Percentiles rank a stretch among this genome's conserved stretches.
Conservation (phyloP, 2,888 invertebrate species). For the Callyntrura sp. region DNA sequence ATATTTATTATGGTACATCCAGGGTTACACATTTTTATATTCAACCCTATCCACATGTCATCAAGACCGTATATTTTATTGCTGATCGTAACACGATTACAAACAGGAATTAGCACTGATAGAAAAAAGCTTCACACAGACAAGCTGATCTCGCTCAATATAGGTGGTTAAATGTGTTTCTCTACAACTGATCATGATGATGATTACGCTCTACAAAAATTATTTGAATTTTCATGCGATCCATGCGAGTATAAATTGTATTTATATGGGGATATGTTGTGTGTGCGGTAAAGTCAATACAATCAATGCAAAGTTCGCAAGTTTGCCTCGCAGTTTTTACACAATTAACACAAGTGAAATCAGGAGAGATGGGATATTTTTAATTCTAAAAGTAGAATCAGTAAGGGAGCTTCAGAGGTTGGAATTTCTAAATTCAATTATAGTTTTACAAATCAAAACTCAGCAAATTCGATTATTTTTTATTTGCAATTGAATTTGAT, state of each 20-base stretch:
- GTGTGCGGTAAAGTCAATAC: slow-evolving; percentile 34
- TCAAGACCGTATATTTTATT: slow-evolving; percentile 78
- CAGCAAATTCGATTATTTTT: too few relatives aligned
- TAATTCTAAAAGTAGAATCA: slow-evolving; percentile 7
- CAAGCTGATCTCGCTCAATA: slow-evolving; percentile 36
- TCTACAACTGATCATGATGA: slow-evolving; percentile 28
- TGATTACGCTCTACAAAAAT: slow-evolving; percentile 36
- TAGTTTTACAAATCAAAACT: too few relatives aligned
- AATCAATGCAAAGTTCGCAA: slow-evolving; percentile 16
- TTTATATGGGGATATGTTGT: not conserved
- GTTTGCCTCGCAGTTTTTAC: too few relatives aligned
- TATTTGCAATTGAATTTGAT: too few relatives aligned
- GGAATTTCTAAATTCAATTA: too few relatives aligned
- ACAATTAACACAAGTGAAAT: too few relatives aligned
- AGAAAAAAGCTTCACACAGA: slow-evolving; percentile 38
- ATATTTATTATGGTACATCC: not conserved
- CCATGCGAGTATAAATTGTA: not conserved
- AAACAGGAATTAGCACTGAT: slow-evolving; percentile 79
- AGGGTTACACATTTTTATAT: slow-evolving; percentile 20
- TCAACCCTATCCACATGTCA: slow-evolving; percentile 70
- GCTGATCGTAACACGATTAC: slow-evolving; percentile 77
- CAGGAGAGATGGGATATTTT: slow-evolving; percentile 23
- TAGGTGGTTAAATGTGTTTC: not conserved
- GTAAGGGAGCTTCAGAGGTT: too few relatives aligned
- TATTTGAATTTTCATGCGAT: not conserved